Evolutionary conservation across 2,113 vertebrate genomes (phyloP), one percentile per base, ranked within the genome.

Genomic region (Tachysurus vachellii): DNA sequence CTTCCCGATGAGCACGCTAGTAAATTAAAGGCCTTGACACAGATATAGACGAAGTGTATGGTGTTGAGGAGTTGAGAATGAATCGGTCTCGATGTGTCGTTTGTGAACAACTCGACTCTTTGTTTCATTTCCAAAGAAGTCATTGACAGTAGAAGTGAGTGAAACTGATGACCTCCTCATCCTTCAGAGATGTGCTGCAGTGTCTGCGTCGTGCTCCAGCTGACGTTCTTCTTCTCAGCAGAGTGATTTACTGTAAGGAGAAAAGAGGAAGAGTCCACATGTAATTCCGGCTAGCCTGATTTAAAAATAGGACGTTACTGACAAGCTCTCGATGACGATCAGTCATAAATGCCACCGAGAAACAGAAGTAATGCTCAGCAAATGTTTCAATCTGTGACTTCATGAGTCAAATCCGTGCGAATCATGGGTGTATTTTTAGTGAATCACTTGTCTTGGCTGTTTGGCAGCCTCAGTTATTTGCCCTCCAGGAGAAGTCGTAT

Each of bases 291-390:
- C 23, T 68, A 64, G 44, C 21, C 28, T n/a, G 61, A 56, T 68
- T 53, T 47, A 54, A 28, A 79, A 79, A 79, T 23, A 42, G 21
- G 75, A 31, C 28, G n/a, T 77, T 66, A 66, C 57, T 5, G 59
- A 42, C 28, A 23, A 19, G n/a, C 28, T 13, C 23, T 26, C 31
- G 44, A 53, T 80, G 47, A 50, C 77, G 21, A 12, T 59, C 54
- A 5, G 28, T 19, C n/a, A 36, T 19, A 4, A 57, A 80, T 3
- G 53, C 36, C 53, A 28, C 76, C 0, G n/a, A 76, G 23, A 57
- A 80, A 57, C 77, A 80, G 77, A 80, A 80, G 54, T 80, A 53
- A 57, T 57, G 53, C 53, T 36, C 19, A 57, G 53, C 75, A 28
- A 28, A 54, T 54, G 44, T 14, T 21, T 76, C 70, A 19, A 3